Conservation (phyloP, 2,113 vertebrate genomes). For the Amazona vittata region DNA sequence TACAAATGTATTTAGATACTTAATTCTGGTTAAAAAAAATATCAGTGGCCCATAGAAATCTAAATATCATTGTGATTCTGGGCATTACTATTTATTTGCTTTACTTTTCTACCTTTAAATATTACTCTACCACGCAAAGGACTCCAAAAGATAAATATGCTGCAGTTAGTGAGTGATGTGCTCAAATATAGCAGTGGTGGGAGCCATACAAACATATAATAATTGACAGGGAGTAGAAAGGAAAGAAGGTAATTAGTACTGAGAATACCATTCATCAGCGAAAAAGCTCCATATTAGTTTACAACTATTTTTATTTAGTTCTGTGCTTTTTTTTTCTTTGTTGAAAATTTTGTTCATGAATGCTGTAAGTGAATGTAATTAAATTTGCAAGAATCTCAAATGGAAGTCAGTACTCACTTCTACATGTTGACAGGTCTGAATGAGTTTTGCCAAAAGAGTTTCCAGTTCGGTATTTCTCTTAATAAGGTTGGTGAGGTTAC, state of each 20-base stretch:
- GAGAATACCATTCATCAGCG: background rate
- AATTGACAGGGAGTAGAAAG: background rate
- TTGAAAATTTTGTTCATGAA: background rate
- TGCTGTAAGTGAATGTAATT: background rate
- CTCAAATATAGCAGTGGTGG: background rate
- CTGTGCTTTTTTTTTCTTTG: rapidly evolving
- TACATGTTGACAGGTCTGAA: conserved; percentile 97
- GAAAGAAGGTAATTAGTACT: background rate
- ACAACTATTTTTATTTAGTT: background rate
- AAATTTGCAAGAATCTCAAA: background rate
- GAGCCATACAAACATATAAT: background rate
- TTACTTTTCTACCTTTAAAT: background rate
- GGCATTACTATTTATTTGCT: background rate
- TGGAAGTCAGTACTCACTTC: conserved; percentile 84
- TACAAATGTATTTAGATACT: background rate
- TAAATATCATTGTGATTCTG: background rate
- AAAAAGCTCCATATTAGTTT: background rate
- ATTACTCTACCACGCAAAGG: background rate
- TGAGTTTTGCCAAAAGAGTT: conserved; percentile 95
- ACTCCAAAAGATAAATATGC: rapidly evolving
- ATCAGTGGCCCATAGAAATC: background rate
- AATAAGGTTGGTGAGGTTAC: conserved; percentile 94
- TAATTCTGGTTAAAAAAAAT: background rate
- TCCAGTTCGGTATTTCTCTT: conserved; percentile 99
- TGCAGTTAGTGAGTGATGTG: background rate